Evolutionary conservation across 2,888 invertebrate genomes (phyloP).

Genomic region (Agrochola lychnidis): DNA sequence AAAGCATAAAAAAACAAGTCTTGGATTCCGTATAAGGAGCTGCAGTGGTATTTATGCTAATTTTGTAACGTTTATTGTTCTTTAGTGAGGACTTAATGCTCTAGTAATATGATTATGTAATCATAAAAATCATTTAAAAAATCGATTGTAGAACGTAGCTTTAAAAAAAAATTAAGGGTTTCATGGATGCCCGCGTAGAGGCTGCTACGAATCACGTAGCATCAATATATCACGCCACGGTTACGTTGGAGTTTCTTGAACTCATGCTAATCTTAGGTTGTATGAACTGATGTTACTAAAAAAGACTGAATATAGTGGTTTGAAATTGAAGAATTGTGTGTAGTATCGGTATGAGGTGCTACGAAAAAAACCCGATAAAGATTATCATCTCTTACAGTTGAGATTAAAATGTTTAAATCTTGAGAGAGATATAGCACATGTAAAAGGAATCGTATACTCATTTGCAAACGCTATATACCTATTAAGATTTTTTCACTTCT

Average conservation of each 20-base stretch:
- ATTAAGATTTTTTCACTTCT: neutral
- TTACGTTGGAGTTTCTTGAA: conserved; percentile 30
- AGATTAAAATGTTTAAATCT: neutral
- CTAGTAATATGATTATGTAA: too few relatives aligned
- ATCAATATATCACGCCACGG: neutral
- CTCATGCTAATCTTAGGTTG: conserved; percentile 9
- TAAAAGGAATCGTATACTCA: neutral
- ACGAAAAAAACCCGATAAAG: neutral
- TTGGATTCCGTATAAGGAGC: conserved; percentile 48
- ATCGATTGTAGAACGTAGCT: neutral
- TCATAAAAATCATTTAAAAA: neutral
- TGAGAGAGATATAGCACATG: neutral
- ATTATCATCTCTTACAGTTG: neutral
- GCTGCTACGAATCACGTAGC: conserved; percentile 52
- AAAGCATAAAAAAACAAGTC: conserved; percentile 33
- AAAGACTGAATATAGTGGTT: neutral
- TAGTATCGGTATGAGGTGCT: neutral
- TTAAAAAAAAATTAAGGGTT: neutral
- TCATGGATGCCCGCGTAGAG: conserved; percentile 18
- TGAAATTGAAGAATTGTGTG: neutral
- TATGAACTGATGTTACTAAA: conserved; percentile 14
- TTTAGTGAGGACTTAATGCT: neutral
- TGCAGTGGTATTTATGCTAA: conserved; percentile 45
- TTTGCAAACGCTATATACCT: neutral
- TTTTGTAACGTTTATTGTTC: conserved; percentile 41